These are phyloP conservation scores for Sula dactylatra DNA, from an alignment of 2,113 vertebrate species.

Conservation along the genomic window DNA sequence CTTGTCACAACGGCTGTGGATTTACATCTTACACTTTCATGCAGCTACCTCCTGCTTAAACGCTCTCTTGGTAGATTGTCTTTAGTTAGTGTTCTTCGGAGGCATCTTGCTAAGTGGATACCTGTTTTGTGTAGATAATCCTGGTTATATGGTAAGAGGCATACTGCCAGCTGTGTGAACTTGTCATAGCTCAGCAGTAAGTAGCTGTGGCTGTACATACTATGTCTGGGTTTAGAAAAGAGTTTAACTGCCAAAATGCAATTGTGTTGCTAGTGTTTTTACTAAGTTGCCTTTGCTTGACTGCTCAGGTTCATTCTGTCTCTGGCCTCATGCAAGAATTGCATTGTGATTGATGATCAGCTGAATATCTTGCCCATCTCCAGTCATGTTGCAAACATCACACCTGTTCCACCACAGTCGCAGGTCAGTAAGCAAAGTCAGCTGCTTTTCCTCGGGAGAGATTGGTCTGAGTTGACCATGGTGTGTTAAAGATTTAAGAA, in stretches of 20 bases:
- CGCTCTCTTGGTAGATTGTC: neutral
- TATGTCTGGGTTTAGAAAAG: neutral
- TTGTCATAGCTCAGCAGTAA: neutral
- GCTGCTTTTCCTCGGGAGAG: neutral
- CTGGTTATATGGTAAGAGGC: neutral
- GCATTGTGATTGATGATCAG: slow-evolving; percentile 93
- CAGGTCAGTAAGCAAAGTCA: slow-evolving; percentile 69
- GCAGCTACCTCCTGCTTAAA: neutral
- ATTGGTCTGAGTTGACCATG: fast-evolving
- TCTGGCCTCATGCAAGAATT: slow-evolving; percentile 90
- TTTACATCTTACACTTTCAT: neutral
- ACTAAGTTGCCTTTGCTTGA: neutral
- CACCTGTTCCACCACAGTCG: slow-evolving; percentile 83
- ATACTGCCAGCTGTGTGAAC: neutral
- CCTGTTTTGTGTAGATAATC: neutral
- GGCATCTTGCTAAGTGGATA: neutral
- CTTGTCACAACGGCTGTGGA: neutral
- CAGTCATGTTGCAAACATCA: slow-evolving; percentile 86
- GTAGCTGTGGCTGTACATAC: neutral
- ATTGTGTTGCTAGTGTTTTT: neutral
- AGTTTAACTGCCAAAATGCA: neutral
- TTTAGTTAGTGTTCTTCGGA: neutral
- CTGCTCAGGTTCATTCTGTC: slow-evolving; percentile 89
- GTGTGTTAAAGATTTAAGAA: neutral
- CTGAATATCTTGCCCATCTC: slow-evolving; percentile 94